Percentiles rank a stretch among this genome's conserved stretches.
Evolutionary conservation across 92 coral and sea anemone genomes (phyloP).

Genomic region (Isaurus tuberculatus): DNA sequence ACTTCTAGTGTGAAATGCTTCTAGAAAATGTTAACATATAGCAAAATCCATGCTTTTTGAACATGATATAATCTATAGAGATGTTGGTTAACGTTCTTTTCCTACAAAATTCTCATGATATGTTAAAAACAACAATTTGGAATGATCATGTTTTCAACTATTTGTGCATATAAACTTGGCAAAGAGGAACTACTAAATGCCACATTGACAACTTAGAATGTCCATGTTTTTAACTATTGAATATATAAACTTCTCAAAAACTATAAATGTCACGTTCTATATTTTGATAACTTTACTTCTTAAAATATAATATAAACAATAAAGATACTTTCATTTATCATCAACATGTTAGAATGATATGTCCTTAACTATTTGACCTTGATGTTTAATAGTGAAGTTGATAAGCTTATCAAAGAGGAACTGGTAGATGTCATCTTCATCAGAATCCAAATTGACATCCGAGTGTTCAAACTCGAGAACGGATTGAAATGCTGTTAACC

Average conservation of each 20-base stretch:
- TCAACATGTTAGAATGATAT: constrained; percentile 16
- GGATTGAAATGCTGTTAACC: constrained; percentile 52
- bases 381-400: constrained; percentile 37
- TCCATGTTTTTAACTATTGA: constrained; percentile 15
- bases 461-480: background rate
- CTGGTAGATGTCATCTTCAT: constrained; percentile 35
- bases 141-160: constrained; percentile 12
- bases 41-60: constrained; percentile 13
- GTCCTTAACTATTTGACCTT: constrained; percentile 33
- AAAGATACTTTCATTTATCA: constrained; percentile 1
- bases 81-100: constrained; percentile 16
- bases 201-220: constrained; percentile 11
- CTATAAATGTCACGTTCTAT: constrained; percentile 21
- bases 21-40: constrained; percentile 14
- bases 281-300: constrained; percentile 7
- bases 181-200: constrained; percentile 22
- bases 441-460: constrained; percentile 23
- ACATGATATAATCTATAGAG: constrained; percentile 19
- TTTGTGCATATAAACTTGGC: constrained; percentile 20
- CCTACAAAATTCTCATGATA: background rate
- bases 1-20: constrained; percentile 11
- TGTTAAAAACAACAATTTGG: constrained; percentile 18
- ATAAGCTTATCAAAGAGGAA: constrained; percentile 24
- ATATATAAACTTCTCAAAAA: constrained; percentile 9
- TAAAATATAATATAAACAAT: constrained; percentile 2